Evolutionary conservation across 1,140 invertebrate species (phyloP), one percentile per base, ranked within the genome.

Genomic region (Anastrepha ludens): DNA sequence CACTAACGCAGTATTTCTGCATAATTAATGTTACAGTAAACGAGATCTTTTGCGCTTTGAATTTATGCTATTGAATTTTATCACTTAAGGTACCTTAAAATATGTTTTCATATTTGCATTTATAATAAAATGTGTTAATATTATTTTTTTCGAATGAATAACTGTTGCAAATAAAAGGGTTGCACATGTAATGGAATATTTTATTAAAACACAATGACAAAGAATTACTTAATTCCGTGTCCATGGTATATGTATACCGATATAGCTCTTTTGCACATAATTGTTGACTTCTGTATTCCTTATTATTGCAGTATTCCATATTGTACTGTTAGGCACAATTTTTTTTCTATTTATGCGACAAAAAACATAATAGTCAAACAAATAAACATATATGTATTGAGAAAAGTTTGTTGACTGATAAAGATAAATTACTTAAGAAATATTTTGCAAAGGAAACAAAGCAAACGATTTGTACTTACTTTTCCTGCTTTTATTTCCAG

Each of bases 121-220:
- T 29, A 29, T 29, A 29, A 29, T 29, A 29, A 29, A 29, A 29
- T 29, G 29, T 29, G 29, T 0, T 29, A 29, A 0, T 29, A 29
- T 29, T 29, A 0, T 29, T 29, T 29, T 29, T 29, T 29, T 29
- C 29, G 29, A 29, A 29, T 29, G 29, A 29, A 29, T 29, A 29
- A 29, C 29, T 29, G 29, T 29, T 29, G 29, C 29, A 29, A 29
- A 29, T 29, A 29, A 29, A 29, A 29, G 29, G 29, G 29, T 29
- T 44, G n/a, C 41, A 74, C 39, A 74, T 47, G 13, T 4, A 17
- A 47, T 74, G 44, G 67, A 74, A 74, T 74, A 74, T 44, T 74
- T 74, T 74, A 74, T 74, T 74, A 47, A 74, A 17, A 74, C 67
- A 41, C 67, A 74, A 74, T 74, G 67, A n/a, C 67, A 74, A 74